phyloP scores from a whole-genome alignment of 1,140 invertebrate genomes.

The Procambarus clarkii region DNA sequence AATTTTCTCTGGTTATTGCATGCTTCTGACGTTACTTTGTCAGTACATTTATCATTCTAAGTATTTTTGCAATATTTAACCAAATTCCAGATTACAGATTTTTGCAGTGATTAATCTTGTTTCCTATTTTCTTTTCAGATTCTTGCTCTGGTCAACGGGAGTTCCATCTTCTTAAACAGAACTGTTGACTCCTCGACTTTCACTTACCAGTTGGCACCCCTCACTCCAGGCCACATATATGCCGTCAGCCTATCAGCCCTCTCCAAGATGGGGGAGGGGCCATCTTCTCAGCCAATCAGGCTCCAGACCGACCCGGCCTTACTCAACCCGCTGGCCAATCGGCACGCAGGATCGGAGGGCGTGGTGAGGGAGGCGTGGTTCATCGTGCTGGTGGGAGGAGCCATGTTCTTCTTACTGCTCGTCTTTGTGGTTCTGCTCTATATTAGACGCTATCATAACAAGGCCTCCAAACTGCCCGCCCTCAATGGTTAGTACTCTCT shows the following conservation, averaged over 20 bases:
- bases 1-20: no score
- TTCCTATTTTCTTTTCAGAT: slow-evolving; percentile 43
- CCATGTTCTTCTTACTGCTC: slow-evolving; percentile 70
- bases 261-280: slow-evolving; percentile 64
- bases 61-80: no score
- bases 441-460: slow-evolving; percentile 63
- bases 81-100: no score
- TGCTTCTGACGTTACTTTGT: no score
- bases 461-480: slow-evolving; percentile 60
- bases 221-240: slow-evolving; percentile 70
- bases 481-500: slow-evolving; percentile 67
- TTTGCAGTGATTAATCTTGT: no score
- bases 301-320: slow-evolving; percentile 71
- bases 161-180: slow-evolving; percentile 58
- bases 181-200: slow-evolving; percentile 64
- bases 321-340: slow-evolving; percentile 69
- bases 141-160: slow-evolving; percentile 65
- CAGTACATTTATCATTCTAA: no score
- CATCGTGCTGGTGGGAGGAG: slow-evolving; percentile 70
- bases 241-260: slow-evolving; percentile 62
- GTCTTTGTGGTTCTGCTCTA: slow-evolving; percentile 71
- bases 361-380: slow-evolving; percentile 72
- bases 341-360: slow-evolving; percentile 67
- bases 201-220: slow-evolving; percentile 59
- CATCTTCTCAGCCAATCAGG: slow-evolving; percentile 64